These are phyloP conservation scores for Cerceris rybyensis DNA, from an alignment of 2,888 invertebrate species.

Conservation along the genomic window DNA sequence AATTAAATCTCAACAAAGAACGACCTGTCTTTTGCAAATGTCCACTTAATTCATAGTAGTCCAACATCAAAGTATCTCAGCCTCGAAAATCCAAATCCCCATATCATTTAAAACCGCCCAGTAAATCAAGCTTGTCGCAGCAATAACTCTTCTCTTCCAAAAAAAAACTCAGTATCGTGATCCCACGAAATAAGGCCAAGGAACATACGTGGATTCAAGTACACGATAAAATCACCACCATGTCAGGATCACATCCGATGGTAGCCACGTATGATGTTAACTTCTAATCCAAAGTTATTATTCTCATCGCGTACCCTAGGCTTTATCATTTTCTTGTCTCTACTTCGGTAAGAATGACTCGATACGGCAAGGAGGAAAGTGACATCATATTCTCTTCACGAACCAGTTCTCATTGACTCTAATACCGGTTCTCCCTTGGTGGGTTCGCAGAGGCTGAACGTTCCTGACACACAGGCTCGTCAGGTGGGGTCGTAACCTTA, in stretches of 20 bases:
- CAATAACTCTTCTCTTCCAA: background rate
- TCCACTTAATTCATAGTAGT: too few species aligned
- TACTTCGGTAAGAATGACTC: constrained; percentile 6
- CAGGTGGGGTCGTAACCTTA: constrained; percentile 50
- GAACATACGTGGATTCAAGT: constrained; percentile 14
- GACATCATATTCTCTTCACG: constrained; percentile 68
- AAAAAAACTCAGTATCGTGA: background rate
- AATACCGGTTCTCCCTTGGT: constrained; percentile 67
- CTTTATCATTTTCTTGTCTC: constrained; percentile 35
- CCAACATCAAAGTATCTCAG: too few species aligned
- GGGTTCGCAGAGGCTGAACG: constrained; percentile 20
- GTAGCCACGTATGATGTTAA: background rate
- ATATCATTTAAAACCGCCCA: background rate
- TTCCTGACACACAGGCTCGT: constrained; percentile 19
- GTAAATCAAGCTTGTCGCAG: constrained; percentile 4
- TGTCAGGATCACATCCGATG: background rate
- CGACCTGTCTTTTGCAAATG: too few species aligned
- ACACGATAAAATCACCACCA: background rate
- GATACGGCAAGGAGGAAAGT: constrained; percentile 59
- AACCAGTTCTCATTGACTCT: constrained; percentile 72
- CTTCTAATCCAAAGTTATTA: constrained; percentile 39
- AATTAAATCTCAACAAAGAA: too few species aligned
- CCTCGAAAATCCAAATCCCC: background rate
- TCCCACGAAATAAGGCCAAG: constrained; percentile 37
- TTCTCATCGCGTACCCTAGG: constrained; percentile 33